Conservation (phyloP, 1,140 invertebrate species). For the Heliconius nattereri region DNA sequence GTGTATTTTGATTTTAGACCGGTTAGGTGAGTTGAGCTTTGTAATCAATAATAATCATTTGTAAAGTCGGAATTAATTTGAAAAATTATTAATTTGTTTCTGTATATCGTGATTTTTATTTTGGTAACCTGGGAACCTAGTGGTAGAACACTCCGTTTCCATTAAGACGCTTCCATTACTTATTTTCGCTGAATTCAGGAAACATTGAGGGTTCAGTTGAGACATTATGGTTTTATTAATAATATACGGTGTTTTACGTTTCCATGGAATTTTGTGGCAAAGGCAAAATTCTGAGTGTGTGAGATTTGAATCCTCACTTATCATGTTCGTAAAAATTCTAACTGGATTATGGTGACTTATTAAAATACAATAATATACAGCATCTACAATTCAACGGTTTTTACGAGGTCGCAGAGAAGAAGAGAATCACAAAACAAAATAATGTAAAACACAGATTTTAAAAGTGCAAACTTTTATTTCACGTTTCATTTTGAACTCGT, state of each 20-base stretch:
- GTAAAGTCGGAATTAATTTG: background rate
- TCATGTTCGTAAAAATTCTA: no score
- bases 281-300: background rate
- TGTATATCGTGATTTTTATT: background rate
- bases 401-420: background rate
- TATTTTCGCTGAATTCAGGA: no score
- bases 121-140: no score
- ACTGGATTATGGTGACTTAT: no score
- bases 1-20: background rate
- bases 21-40: background rate
- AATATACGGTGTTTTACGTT: no score
- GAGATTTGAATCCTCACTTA: background rate
- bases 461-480: constrained; percentile 43
- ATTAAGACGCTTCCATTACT: no score
- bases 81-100: background rate
- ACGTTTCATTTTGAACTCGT: constrained; percentile 44
- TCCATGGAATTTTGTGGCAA: no score
- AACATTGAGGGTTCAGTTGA: no score
- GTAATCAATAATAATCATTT: background rate
- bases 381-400: no score
- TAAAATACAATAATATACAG: no score
- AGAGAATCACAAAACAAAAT: background rate
- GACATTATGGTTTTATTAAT: no score
- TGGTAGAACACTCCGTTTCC: no score
- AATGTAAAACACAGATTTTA: constrained; percentile 24